phyloP scores from a whole-genome alignment of 1,140 invertebrate species.

The Ganaspis sp. region DNA sequence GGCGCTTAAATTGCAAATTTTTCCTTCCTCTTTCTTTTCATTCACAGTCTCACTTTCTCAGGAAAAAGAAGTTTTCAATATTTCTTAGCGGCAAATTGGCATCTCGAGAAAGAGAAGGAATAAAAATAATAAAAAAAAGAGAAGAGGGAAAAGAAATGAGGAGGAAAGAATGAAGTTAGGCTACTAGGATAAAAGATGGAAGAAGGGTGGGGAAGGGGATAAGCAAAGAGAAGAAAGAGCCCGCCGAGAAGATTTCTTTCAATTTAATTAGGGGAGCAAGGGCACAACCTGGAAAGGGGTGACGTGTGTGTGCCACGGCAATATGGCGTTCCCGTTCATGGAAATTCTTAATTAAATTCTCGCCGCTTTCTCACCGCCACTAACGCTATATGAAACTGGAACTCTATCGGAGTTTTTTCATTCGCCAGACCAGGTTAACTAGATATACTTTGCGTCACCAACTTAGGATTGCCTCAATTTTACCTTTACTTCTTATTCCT shows the following conservation, averaged over 20 bases:
- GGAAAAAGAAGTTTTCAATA: constrained; percentile 57
- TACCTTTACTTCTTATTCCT: constrained; percentile 43
- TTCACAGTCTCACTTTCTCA: constrained; percentile 29
- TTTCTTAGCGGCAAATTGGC: constrained; percentile 56
- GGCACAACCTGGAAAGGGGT: constrained; percentile 33
- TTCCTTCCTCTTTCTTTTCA: constrained; percentile 38
- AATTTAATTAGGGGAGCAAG: constrained; percentile 67
- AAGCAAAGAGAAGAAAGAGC: no score
- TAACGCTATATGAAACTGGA: constrained; percentile 48
- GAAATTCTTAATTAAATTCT: constrained; percentile 74
- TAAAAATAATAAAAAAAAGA: constrained; percentile 35
- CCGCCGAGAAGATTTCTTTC: constrained; percentile 63
- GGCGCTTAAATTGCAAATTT: constrained; percentile 64
- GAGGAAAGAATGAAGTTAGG: constrained; percentile 41
- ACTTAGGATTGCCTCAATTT: constrained; percentile 51
- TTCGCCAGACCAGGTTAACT: constrained; percentile 54
- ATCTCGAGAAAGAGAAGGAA: constrained; percentile 45
- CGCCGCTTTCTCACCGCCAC: constrained; percentile 52
- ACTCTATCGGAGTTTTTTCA: constrained; percentile 66
- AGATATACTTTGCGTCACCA: constrained; percentile 48
- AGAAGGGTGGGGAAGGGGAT: constrained; percentile 31
- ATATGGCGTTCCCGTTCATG: constrained; percentile 61
- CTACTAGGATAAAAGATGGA: constrained; percentile 22
- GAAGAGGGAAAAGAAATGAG: constrained; percentile 32
- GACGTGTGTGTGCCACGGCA: constrained; percentile 66